phyloP scores from a whole-genome alignment of 2,113 vertebrate species.

The Mobula hypostoma region DNA sequence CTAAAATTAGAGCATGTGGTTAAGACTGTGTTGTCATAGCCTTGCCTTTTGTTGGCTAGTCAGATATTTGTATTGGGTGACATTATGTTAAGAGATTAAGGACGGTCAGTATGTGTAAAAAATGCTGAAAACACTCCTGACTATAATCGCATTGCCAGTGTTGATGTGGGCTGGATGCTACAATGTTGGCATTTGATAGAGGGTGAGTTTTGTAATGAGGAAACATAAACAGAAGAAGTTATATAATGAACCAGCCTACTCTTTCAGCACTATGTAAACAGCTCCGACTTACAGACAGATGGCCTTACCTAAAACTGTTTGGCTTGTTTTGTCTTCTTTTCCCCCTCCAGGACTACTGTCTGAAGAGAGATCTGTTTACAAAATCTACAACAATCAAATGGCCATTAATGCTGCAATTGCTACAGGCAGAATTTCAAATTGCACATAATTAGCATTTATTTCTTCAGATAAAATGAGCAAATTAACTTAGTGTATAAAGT shows the following conservation, averaged over 20 bases:
- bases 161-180: neutral
- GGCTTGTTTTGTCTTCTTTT: neutral
- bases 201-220: neutral
- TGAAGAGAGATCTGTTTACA: neutral
- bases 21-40: neutral
- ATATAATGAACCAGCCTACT: neutral
- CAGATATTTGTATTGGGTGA: neutral
- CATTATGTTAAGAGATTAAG: neutral
- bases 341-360: neutral
- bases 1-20: neutral
- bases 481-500: neutral
- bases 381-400: neutral
- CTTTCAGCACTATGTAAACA: conserved; percentile 6
- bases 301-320: neutral
- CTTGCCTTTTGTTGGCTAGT: neutral
- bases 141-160: neutral
- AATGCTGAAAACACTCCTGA: neutral
- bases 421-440: neutral
- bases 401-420: neutral
- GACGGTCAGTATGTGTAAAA: neutral
- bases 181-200: neutral
- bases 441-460: neutral
- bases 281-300: neutral
- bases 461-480: too few species aligned
- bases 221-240: neutral